These are phyloP conservation scores for Mesitornis unicolor DNA, from an alignment of 2,113 vertebrate genomes.

Conservation along the genomic window DNA sequence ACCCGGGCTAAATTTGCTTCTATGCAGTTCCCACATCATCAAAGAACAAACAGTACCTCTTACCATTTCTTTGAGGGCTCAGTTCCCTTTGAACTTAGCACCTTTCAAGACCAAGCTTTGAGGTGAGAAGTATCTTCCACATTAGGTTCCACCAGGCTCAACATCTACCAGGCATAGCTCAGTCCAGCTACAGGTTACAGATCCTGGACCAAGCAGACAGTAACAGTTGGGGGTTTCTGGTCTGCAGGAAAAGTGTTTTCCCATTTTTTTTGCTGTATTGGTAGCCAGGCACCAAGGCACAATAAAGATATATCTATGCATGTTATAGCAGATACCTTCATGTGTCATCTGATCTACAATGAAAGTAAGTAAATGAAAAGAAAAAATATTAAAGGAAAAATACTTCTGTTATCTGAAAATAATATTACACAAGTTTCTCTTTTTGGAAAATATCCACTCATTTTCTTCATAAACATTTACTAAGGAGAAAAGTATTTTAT, in stretches of 20 bases:
- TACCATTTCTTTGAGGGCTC: not conserved
- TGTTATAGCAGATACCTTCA: not conserved
- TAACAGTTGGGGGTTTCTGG: not conserved
- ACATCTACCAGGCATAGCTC: not conserved
- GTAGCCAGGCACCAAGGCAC: not conserved
- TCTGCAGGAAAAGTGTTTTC: not conserved
- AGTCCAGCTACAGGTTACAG: not conserved
- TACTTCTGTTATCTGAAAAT: slow-evolving; percentile 57
- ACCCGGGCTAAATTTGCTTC: not conserved
- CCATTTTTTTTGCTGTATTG: not conserved
- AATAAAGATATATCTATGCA: not conserved
- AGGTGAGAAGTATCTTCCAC: not conserved
- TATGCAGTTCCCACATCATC: not conserved
- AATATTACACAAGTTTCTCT: slow-evolving; percentile 58
- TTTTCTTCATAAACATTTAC: slow-evolving; percentile 77
- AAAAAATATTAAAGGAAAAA: slow-evolving; percentile 27
- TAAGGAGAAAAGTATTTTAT: slow-evolving; percentile 80
- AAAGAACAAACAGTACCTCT: not conserved
- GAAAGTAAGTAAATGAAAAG: slow-evolving; percentile 39
- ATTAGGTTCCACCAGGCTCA: not conserved
- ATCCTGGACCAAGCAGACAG: not conserved
- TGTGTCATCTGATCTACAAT: not conserved
- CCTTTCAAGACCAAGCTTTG: not conserved
- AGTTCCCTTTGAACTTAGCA: not conserved
- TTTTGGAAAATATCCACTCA: slow-evolving; percentile 63